These are phyloP conservation scores for Tragelaphus buxtoni DNA, from an alignment of 2,113 vertebrate species.

Conservation along the genomic window DNA sequence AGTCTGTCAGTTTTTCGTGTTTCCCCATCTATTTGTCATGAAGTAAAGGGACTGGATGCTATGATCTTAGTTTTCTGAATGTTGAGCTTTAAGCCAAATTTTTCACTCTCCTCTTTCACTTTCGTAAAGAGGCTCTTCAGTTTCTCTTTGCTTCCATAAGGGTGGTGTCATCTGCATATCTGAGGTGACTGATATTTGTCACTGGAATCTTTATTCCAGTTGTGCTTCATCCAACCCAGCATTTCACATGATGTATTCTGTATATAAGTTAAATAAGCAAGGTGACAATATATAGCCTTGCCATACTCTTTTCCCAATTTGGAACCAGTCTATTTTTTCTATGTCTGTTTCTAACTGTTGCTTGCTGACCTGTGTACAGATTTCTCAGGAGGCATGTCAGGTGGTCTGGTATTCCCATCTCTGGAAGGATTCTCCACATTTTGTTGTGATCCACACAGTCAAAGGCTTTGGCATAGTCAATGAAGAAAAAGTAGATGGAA, in stretches of 20 bases:
- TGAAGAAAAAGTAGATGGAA: not conserved
- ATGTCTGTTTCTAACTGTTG: not conserved
- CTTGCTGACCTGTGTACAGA: not conserved
- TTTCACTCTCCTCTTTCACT: not conserved
- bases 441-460: not conserved
- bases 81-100: not conserved
- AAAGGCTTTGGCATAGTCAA: not conserved
- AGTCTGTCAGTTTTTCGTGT: not conserved
- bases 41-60: not conserved
- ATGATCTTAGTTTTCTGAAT: not conserved
- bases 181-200: not conserved
- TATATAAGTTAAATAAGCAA: not conserved
- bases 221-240: not conserved
- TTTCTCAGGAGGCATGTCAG: not conserved
- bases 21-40: not conserved
- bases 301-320: not conserved
- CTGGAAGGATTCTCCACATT: not conserved
- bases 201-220: not conserved
- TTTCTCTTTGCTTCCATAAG: not conserved
- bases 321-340: not conserved
- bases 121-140: fast-evolving
- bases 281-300: not conserved
- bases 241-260: not conserved
- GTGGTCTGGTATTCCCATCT: not conserved
- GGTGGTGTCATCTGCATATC: not conserved